These are phyloP conservation scores for Petrolisthes cinctipes DNA, from an alignment of 2,888 invertebrate species.

Conservation along the genomic window DNA sequence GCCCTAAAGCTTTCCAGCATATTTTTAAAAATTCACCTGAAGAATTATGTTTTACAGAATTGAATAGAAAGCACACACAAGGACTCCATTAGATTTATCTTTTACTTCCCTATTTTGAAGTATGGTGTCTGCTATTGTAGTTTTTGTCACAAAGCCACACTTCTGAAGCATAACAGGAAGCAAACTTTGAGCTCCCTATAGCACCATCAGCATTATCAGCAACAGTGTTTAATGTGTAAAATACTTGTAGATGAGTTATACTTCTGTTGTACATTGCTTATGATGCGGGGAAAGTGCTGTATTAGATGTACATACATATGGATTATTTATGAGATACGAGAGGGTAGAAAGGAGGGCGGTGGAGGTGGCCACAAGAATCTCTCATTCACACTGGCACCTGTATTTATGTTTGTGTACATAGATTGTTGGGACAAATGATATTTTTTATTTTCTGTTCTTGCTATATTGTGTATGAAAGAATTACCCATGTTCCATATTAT, in stretches of 20 bases:
- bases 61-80: constrained; percentile 18
- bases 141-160: constrained; percentile 29
- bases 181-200: constrained; percentile 8
- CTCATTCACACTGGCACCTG: constrained; percentile 56
- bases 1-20: constrained; percentile 25
- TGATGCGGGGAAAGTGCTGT: constrained; percentile 18
- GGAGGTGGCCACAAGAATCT: constrained; percentile 27
- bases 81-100: constrained; percentile 31
- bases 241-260: constrained; percentile 41
- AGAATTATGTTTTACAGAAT: too few relatives aligned
- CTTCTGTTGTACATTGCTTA: constrained; percentile 41
- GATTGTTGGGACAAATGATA: constrained; percentile 56
- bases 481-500: constrained; percentile 30
- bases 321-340: constrained; percentile 36
- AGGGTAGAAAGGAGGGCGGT: constrained; percentile 2
- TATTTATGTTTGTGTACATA: constrained; percentile 59
- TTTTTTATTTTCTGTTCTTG: constrained; percentile 57
- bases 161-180: constrained; percentile 9
- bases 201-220: not conserved
- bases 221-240: constrained; percentile 30
- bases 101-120: not conserved
- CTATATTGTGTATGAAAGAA: constrained; percentile 53
- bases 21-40: constrained; percentile 2
- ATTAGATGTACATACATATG: constrained; percentile 17
- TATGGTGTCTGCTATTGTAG: constrained; percentile 26